These are phyloP conservation scores for Porites rus DNA, from an alignment of 92 coral and sea anemone species.

Conservation along the genomic window DNA sequence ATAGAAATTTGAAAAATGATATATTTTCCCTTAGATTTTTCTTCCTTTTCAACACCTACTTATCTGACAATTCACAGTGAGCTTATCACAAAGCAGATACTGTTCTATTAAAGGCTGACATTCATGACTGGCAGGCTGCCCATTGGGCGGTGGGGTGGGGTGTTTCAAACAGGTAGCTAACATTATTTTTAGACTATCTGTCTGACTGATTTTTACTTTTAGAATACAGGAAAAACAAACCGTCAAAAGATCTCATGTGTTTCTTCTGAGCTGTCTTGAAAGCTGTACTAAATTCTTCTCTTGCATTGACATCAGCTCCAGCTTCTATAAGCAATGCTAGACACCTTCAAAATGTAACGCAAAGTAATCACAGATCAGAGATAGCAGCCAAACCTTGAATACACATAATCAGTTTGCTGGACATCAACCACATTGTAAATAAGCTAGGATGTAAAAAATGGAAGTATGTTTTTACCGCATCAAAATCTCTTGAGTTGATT, in stretches of 20 bases:
- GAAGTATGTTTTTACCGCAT: too few relatives aligned
- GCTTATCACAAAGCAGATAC: background rate
- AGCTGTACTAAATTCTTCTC: constrained; percentile 90
- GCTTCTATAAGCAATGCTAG: constrained; percentile 76
- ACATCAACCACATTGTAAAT: too few relatives aligned
- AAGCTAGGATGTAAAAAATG: too few relatives aligned
- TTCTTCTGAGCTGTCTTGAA: constrained; percentile 84
- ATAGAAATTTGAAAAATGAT: background rate
- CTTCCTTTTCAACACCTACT: too few relatives aligned
- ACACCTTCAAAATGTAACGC: constrained; percentile 58
- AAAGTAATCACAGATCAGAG: background rate
- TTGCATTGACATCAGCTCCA: constrained; percentile 92
- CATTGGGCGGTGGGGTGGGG: too few relatives aligned
- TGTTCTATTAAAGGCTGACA: background rate
- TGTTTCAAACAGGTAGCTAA: too few relatives aligned
- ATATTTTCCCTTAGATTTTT: background rate
- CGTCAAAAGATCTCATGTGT: constrained; percentile 89
- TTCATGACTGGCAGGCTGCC: background rate
- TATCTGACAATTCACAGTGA: too few relatives aligned
- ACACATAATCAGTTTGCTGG: background rate
- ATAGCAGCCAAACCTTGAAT: background rate
- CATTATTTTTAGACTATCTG: too few relatives aligned
- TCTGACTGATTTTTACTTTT: background rate
- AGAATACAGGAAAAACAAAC: constrained; percentile 45
- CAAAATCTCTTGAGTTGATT: background rate